Base-by-base conservation (phyloP, 2,797 vertebrate genomes). In the Onychomys leucogaster region DNA sequence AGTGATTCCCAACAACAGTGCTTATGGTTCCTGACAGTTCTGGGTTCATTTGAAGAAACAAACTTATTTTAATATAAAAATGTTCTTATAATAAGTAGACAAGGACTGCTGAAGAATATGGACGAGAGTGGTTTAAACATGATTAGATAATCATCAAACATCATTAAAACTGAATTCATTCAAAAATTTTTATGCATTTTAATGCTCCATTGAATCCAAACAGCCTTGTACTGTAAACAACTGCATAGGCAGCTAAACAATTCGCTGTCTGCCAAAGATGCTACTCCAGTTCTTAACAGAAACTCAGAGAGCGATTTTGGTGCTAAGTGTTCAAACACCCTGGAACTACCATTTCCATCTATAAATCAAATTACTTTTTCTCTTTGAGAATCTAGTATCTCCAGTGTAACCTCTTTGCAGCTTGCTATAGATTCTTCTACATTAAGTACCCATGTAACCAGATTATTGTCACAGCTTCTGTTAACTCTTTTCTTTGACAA, bases 121-220 rank as follows among this genome's bases (percentile, higher is more conserved):
- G 46, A 94, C 94, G 29, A 86, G 12, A 61, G 14, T 89, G 37
- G 46, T 81, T 96, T 89, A 94, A 96, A 92, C 37, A 93, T 88
- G 80, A 96, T 97, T 94, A 91, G 97, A 96, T 14, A 92, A 89
- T 71, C 82, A 95, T 95, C 96, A 97, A 93, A 88, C n/a, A 92
- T 85, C 55, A 85, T 89, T 94, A 90, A 98, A 95, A 96, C 85
- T 83, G 9, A 78, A 94, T 96, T 91, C 95, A 52, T 52, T 96
- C 78, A 76, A 91, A 92, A 55, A 2, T 89, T 95, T 95, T 67
- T 77, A 46, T 67, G 19, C 32, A 85, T 89, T 96, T 90, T 19
- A 95, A 96, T 95, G 89, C 46, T 95, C 96, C 83, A 91, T 49
- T 83, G 75, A 94, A 94, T 90, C 86, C 83, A 96, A 76, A 94